Conservation (phyloP, 30 jellyfish, hydroid and myxozoan genomes). For the Calvadosia cruxmelitensis region DNA sequence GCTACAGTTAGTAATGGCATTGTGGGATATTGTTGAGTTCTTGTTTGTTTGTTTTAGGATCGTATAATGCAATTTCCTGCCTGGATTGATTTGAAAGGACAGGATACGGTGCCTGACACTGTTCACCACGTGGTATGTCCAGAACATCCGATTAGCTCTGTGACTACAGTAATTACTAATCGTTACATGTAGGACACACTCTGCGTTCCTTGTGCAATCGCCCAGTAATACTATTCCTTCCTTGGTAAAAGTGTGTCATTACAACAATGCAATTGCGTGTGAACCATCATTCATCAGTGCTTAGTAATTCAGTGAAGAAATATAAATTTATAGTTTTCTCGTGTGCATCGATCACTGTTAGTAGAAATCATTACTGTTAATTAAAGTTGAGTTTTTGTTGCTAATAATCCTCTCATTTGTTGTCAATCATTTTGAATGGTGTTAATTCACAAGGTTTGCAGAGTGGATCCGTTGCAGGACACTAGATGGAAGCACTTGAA, state of each 20-base stretch:
- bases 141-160: too few relatives aligned
- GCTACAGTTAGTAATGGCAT: background rate
- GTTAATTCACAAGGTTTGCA: conserved; percentile 94
- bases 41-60: conserved; percentile 34
- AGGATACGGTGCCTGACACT: conserved; percentile 94
- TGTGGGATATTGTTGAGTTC: background rate
- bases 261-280: too few relatives aligned
- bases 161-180: background rate
- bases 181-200: background rate
- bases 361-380: too few relatives aligned
- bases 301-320: too few relatives aligned
- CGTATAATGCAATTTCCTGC: conserved; percentile 81
- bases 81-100: conserved; percentile 97
- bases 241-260: too few relatives aligned
- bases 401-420: background rate
- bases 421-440: too few relatives aligned
- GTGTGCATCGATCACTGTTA: too few relatives aligned
- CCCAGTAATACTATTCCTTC: too few relatives aligned
- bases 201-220: background rate
- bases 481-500: conserved; percentile 49
- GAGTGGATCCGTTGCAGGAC: conserved; percentile 75
- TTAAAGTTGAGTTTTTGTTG: too few relatives aligned
- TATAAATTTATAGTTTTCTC: too few relatives aligned
- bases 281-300: too few relatives aligned
- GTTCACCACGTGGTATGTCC: conserved; percentile 96